Percentiles rank a stretch among this genome's conserved stretches.
phyloP scores from a whole-genome alignment of 2,113 vertebrate genomes.

The Sinocyclocheilus grahami region DNA sequence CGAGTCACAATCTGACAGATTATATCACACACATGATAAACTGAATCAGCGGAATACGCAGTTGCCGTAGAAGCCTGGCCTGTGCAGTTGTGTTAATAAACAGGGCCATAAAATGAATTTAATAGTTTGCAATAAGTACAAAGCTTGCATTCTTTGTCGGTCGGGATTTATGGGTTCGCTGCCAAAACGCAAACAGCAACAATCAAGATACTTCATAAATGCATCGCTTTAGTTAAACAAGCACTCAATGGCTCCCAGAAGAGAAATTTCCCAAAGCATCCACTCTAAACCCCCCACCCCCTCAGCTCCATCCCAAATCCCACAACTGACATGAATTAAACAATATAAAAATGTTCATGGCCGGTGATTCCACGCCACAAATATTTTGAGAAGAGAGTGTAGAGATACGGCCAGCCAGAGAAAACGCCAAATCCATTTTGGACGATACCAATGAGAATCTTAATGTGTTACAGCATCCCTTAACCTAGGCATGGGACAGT shows the following conservation, averaged over 20 bases:
- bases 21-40: background rate
- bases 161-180: background rate
- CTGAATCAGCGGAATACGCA: slow-evolving; percentile 1
- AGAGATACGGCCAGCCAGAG: slow-evolving; percentile 26
- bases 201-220: background rate
- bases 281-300: background rate
- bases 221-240: slow-evolving; percentile 4
- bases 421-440: slow-evolving; percentile 37
- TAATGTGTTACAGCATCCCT: slow-evolving; percentile 11
- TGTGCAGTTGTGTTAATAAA: slow-evolving; percentile 17
- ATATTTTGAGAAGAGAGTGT: slow-evolving; percentile 52
- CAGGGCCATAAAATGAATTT: slow-evolving; percentile 4
- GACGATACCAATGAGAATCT: slow-evolving; percentile 41
- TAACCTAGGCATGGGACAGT: background rate
- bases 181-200: slow-evolving; percentile 30
- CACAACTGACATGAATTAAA: slow-evolving; percentile 51
- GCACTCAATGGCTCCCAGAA: slow-evolving; percentile 30
- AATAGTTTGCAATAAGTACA: slow-evolving; percentile 32
- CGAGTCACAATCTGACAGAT: background rate
- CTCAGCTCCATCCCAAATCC: slow-evolving; percentile 24
- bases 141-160: slow-evolving; percentile 12
- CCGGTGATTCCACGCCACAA: slow-evolving; percentile 48
- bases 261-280: slow-evolving; percentile 45
- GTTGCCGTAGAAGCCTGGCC: background rate
- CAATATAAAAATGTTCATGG: slow-evolving; percentile 50